These are phyloP conservation scores for Sigmodon hispidus DNA, from an alignment of 2,113 vertebrate species.

Conservation along the genomic window DNA sequence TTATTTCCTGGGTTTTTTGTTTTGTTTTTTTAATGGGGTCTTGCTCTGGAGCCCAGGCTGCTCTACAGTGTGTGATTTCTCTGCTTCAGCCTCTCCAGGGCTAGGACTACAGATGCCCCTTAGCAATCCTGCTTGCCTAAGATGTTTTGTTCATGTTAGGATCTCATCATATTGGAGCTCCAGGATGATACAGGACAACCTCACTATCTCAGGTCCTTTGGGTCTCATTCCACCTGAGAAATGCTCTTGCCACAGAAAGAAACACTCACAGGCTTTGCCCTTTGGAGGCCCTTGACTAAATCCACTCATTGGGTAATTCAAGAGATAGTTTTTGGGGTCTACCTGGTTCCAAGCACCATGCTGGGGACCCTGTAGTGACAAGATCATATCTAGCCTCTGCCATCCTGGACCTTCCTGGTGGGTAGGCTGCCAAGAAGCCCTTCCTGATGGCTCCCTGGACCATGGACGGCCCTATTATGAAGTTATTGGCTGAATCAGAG, in stretches of 20 bases:
- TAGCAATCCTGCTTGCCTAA: neutral
- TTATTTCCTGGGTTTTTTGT: neutral
- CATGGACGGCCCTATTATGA: neutral
- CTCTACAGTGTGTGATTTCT: neutral
- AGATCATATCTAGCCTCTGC: neutral
- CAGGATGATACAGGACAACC: neutral
- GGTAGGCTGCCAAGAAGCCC: slow-evolving; percentile 8
- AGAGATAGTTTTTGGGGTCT: neutral
- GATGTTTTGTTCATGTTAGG: neutral
- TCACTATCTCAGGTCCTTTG: neutral
- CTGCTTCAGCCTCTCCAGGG: neutral
- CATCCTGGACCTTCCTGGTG: neutral
- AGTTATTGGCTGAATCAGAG: neutral
- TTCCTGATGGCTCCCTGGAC: neutral
- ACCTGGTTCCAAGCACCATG: neutral
- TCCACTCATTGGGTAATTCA: neutral
- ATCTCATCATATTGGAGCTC: neutral
- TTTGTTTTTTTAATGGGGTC: neutral
- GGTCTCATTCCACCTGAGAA: neutral
- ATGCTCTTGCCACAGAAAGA: neutral
- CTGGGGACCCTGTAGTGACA: neutral
- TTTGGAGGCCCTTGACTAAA: neutral
- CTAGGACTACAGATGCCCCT: neutral
- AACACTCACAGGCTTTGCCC: neutral
- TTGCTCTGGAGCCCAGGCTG: neutral